phyloP scores from a whole-genome alignment of 2,888 invertebrate species.

The Acholoe squamosa region DNA sequence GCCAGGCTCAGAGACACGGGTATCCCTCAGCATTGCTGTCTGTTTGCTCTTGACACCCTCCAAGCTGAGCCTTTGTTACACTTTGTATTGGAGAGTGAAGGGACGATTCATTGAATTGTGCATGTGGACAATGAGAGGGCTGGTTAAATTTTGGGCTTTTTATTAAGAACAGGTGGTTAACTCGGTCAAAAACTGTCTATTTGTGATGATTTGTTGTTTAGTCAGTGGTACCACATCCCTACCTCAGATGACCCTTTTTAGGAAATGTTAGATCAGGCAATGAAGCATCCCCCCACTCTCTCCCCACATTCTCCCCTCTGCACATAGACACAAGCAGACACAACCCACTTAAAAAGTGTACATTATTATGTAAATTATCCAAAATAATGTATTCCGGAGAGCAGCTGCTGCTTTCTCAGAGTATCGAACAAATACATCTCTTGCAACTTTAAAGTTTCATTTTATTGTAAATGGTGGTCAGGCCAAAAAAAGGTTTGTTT shows the following conservation, averaged over 20 bases:
- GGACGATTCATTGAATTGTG: too few species aligned
- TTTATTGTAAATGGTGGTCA: background rate
- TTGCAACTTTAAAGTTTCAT: background rate
- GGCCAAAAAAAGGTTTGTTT: too few species aligned
- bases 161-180: background rate
- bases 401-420: background rate
- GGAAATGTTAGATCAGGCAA: background rate
- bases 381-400: background rate
- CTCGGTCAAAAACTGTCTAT: background rate
- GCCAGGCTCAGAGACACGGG: background rate
- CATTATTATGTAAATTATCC: background rate
- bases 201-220: slow-evolving; percentile 11
- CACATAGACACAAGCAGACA: too few species aligned
- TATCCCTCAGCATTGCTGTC: background rate
- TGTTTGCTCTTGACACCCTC: background rate
- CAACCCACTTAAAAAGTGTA: background rate
- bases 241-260: slow-evolving; percentile 19
- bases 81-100: background rate
- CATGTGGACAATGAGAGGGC: background rate
- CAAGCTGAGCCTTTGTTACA: background rate
- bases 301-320: too few species aligned
- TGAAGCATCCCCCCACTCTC: too few species aligned
- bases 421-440: background rate
- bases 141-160: background rate
- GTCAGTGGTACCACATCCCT: background rate